Evolutionary conservation across 1,140 invertebrate species (phyloP), one percentile per base, ranked within the genome.

Genomic region (Drosophila kanapiae): DNA sequence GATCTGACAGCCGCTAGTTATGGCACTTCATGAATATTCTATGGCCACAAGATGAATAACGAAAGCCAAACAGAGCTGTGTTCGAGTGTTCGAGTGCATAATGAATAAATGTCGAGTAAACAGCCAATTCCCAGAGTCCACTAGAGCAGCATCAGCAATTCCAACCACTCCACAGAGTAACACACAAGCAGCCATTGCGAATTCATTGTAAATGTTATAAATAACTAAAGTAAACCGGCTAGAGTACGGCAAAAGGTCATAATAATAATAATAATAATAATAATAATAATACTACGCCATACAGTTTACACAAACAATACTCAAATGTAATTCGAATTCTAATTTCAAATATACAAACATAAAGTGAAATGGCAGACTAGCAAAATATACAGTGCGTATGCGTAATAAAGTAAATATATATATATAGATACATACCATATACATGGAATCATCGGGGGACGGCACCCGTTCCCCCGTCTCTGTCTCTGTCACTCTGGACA

Each of bases 141-240:
- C 18, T 38, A 56, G 35, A 38, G 53, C 13, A 56, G 48, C 48
- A 51, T 51, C 48, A 67, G 37, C 33, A 78, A 33, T 45, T 40
- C 43, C 31, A 31, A 54, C 40, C 14, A 23, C 48, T 31, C 56
- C 57, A 51, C 47, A 35, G 47, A 49, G 2, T 14, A 38, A 47
- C 33, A 38, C 49, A 53, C 42, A 56, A 87, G 78, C 81, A 76
- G 79, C 81, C 81, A 61, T 72, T 71, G 51, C 72, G 71, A 87
- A 72, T 80, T 91, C 88, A 90, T 71, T 91, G 79, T 87, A 87
- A 65, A 87, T 87, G 83, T 88, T 87, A 88, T 87, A 87, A 88
- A 87, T 87, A 90, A 78, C 69, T 88, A 80, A 88, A 64, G 68
- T 84, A 86, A 76, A 45, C 79, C 58, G 78, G 63, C 62, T 59